Conservation (phyloP, 2,888 invertebrate species). For the Saturnia japonica region DNA sequence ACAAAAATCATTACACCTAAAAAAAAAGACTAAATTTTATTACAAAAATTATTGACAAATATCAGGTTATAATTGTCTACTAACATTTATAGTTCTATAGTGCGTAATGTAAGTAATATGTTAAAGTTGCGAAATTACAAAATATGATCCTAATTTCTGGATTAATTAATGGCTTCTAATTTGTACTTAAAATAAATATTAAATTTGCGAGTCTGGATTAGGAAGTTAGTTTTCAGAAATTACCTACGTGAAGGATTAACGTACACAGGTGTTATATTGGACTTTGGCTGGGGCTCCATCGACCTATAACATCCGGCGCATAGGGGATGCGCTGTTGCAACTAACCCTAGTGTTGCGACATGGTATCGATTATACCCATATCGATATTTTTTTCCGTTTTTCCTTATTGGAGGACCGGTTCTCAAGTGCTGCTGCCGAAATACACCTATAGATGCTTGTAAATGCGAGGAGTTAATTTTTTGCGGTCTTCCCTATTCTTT, state of each 20-base stretch:
- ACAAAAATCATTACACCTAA: neutral
- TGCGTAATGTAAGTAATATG: slow-evolving; percentile 23
- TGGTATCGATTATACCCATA: slow-evolving; percentile 19
- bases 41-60: neutral
- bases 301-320: slow-evolving; percentile 41
- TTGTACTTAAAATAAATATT: too few relatives aligned
- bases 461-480: too few relatives aligned
- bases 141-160: slow-evolving; percentile 69
- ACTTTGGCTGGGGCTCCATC: slow-evolving; percentile 36
- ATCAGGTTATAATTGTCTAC: neutral
- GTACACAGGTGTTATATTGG: neutral
- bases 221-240: too few relatives aligned
- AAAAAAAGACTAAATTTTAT: neutral
- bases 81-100: neutral
- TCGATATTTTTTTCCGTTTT: slow-evolving; percentile 12
- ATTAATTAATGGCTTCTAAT: too few relatives aligned
- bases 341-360: slow-evolving; percentile 29
- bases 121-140: slow-evolving; percentile 45
- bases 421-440: too few relatives aligned
- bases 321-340: slow-evolving; percentile 42
- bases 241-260: neutral
- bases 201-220: too few relatives aligned
- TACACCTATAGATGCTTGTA: too few relatives aligned
- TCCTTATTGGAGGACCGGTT: too few relatives aligned
- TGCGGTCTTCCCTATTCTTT: too few relatives aligned